These are phyloP conservation scores for Jacana jacana DNA, from an alignment of 2,113 vertebrate species.

Conservation along the genomic window DNA sequence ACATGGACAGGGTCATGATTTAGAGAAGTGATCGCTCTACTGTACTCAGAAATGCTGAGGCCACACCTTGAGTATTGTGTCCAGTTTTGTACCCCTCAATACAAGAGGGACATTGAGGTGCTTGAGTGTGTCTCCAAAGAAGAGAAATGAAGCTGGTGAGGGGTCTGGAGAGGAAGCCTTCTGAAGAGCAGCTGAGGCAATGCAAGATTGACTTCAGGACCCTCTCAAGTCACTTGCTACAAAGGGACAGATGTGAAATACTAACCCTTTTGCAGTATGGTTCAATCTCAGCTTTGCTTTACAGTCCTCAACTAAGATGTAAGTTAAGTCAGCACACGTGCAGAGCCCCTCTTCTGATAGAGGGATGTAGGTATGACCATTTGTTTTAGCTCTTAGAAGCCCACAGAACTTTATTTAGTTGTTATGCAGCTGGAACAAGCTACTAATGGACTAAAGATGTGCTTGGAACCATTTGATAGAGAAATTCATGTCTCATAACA, in stretches of 20 bases:
- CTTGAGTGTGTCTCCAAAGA: too few species aligned
- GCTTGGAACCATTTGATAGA: neutral
- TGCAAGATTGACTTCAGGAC: neutral
- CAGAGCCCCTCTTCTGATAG: neutral
- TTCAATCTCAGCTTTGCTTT: neutral
- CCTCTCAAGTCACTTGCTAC: neutral
- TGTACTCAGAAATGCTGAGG: neutral
- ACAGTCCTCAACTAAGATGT: neutral
- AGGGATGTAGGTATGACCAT: neutral
- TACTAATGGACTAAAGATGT: neutral
- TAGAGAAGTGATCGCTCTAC: neutral
- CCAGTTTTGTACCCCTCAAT: too few species aligned
- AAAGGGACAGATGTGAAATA: neutral
- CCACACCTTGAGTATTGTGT: too few species aligned
- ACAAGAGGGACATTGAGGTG: too few species aligned
- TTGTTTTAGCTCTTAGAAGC: neutral
- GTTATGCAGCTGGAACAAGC: neutral
- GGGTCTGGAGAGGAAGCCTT: too few species aligned
- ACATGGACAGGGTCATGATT: accelerated
- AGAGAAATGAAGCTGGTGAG: too few species aligned
- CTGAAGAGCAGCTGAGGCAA: neutral
- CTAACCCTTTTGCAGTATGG: neutral
- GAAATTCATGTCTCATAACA: neutral
- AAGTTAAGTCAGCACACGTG: neutral
- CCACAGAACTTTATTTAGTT: neutral